phyloP scores from a whole-genome alignment of 37 sponge, comb jelly and placozoan species.

The Ianthella basta region DNA sequence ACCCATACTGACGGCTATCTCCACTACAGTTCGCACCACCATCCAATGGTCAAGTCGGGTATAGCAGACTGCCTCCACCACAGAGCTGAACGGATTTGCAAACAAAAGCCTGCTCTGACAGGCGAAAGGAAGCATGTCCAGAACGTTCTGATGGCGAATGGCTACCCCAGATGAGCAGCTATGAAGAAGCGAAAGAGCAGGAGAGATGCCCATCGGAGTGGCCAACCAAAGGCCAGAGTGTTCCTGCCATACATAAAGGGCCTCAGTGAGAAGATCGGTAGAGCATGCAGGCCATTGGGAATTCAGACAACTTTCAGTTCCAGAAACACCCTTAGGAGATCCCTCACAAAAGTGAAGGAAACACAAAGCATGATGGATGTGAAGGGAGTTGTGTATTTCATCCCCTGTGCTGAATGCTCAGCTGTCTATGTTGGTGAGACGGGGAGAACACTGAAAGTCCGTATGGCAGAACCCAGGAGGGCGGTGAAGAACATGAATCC shows the following conservation, averaged over 20 bases:
- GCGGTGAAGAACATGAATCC: slow-evolving; percentile 25
- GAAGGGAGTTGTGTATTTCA: slow-evolving; percentile 20
- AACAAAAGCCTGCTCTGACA: neutral
- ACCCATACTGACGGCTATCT: too few species aligned
- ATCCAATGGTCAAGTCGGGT: slow-evolving; percentile 15
- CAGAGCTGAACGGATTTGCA: slow-evolving; percentile 23
- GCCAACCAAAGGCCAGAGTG: too few species aligned
- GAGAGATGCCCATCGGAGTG: neutral
- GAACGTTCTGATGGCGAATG: slow-evolving; percentile 14
- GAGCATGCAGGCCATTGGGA: slow-evolving; percentile 2
- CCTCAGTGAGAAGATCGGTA: neutral
- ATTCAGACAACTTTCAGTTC: neutral
- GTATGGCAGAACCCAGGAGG: slow-evolving; percentile 32
- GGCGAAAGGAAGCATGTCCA: slow-evolving; percentile 11
- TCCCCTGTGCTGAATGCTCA: slow-evolving; percentile 20
- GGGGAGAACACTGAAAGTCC: slow-evolving; percentile 34
- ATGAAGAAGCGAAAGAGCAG: neutral
- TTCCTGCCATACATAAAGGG: neutral
- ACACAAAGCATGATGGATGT: neutral
- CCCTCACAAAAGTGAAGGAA: slow-evolving; percentile 16
- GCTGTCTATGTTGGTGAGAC: slow-evolving; percentile 39
- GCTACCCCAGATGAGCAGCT: slow-evolving; percentile 25
- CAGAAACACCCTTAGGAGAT: neutral
- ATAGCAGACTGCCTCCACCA: neutral
- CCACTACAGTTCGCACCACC: too few species aligned